Evolutionary conservation across 2,797 vertebrate species (phyloP), one percentile per base, ranked within the genome.

Genomic region (Parambassis ranga): DNA sequence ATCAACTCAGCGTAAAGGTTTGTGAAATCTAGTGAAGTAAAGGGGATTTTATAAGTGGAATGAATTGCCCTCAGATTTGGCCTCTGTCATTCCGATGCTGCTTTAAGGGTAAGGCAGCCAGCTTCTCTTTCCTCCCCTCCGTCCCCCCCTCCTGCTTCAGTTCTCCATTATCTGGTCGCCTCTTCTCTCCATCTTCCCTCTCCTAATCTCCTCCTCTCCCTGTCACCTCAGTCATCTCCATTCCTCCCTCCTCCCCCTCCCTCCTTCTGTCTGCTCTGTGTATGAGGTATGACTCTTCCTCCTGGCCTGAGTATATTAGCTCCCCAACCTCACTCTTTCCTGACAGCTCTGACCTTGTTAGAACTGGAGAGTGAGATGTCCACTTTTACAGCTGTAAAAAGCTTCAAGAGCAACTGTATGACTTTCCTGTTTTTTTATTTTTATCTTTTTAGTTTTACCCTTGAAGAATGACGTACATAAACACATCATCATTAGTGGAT

Each of bases 291-390:
- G 75, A 60, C 55, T 76, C 77, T 87, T 89, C 75, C 82, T 83
- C 75, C 65, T 71, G 65, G 78, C 72, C 73, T 57, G 69, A 75
- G 85, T 87, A 80, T 78, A 86, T 90, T 84, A 85, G 71, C 55
- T 75, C 64, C 60, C 59, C 48, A 31, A 83, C 78, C 77, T 87
- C 83, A 81, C 80, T 86, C 82, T 81, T 77, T 70, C 53, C 80
- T 81, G 87, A 87, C 89, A 88, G 86, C 77, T 82, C 42, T 82
- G 85, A 91, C 90, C 89, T 91, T 87, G 90, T 90, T 89, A 86
- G 79, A 83, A 73, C 77, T 61, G 42, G 51, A 87, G 78, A 90
- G 82, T 86, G 75, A 92, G 83, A 90, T 68, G 63, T 89, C 83
- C 81, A 78, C 66, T 73, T 78, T 80, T 69, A 67, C 71, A 84